phyloP scores from a whole-genome alignment of 2,113 vertebrate genomes.

The Equus przewalskii region DNA sequence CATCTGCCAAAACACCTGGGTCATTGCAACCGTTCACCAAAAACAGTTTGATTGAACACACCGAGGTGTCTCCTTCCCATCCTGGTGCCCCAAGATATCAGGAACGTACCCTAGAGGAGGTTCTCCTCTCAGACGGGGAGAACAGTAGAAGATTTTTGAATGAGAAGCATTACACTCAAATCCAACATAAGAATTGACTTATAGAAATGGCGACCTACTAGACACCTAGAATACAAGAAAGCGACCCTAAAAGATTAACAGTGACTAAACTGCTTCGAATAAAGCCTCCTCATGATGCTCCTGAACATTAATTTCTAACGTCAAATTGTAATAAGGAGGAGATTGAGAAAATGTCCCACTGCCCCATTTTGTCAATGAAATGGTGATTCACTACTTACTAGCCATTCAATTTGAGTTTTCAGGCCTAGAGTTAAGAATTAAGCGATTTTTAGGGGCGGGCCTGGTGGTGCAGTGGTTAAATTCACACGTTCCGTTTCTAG shows the following conservation, averaged over 20 bases:
- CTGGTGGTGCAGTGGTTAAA: too few relatives aligned
- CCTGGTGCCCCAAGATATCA: background rate
- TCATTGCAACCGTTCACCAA: background rate
- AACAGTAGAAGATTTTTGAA: background rate
- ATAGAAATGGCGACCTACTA: background rate
- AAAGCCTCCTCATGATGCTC: background rate
- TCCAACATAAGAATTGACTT: background rate
- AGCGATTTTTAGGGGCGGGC: background rate
- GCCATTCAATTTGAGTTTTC: background rate
- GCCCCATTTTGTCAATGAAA: background rate
- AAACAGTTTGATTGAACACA: background rate
- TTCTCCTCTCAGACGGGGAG: background rate
- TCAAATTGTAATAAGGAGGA: background rate
- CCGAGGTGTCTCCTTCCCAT: background rate
- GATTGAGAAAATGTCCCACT: background rate
- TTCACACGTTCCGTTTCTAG: too few relatives aligned
- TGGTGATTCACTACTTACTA: constrained; percentile 9
- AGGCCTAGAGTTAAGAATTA: background rate
- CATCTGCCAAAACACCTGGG: constrained; percentile 35
- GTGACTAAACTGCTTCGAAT: background rate
- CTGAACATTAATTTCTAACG: background rate
- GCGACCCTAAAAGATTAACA: background rate
- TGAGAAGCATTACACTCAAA: background rate
- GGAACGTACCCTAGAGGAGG: background rate
- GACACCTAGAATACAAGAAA: background rate